A percentile compares a stretch with the other conserved stretches of the same genome.
Evolutionary conservation across 2,888 invertebrate genomes (phyloP).

Genomic region (Synanthedon tipuliformis): DNA sequence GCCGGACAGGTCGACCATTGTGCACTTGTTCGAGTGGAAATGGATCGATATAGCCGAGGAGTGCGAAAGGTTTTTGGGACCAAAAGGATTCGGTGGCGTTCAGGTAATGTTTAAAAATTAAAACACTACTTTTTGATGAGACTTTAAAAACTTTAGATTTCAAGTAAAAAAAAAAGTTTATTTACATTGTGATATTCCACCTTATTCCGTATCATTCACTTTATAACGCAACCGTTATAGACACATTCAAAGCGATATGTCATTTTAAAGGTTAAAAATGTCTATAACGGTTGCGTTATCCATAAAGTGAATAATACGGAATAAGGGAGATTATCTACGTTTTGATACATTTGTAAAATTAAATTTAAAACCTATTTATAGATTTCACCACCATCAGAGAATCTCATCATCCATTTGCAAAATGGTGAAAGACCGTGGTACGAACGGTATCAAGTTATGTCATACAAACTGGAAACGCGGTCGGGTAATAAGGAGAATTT

Average conservation of each 20-base stretch:
- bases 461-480: constrained; percentile 78
- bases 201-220: too few species aligned
- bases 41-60: constrained; percentile 82
- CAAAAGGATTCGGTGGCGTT: constrained; percentile 79
- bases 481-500: constrained; percentile 80
- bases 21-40: constrained; percentile 86
- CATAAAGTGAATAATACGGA: too few species aligned
- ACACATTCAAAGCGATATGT: too few species aligned
- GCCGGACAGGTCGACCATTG: constrained; percentile 72
- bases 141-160: too few species aligned
- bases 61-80: constrained; percentile 80
- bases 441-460: constrained; percentile 89
- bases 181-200: too few species aligned
- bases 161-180: too few species aligned
- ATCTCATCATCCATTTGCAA: constrained; percentile 64
- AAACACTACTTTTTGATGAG: too few species aligned
- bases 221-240: too few species aligned
- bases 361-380: constrained; percentile 31
- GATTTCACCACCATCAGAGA: constrained; percentile 82
- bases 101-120: constrained; percentile 56
- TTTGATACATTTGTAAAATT: too few species aligned
- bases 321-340: too few species aligned
- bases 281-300: too few species aligned
- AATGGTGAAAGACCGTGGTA: constrained; percentile 78
- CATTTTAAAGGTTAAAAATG: too few species aligned